Conservation (phyloP, 2,888 invertebrate genomes). For the Sussaba pulchella region DNA sequence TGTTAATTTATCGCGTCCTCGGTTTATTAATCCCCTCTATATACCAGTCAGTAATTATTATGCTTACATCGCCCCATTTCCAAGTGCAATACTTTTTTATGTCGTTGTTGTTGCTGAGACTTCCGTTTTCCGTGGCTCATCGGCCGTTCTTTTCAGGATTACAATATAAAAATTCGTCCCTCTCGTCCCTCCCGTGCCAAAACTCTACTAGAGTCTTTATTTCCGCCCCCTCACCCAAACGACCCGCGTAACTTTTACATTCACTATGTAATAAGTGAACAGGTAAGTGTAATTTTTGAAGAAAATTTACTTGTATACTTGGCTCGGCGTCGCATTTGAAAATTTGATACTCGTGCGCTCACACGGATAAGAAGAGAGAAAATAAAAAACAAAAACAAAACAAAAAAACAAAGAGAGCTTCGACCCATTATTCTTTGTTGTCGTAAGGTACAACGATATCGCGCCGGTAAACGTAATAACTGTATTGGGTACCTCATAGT, state of each 20-base stretch:
- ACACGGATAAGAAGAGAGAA: neutral
- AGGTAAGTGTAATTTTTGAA: too few species aligned
- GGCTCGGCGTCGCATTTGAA: too few species aligned
- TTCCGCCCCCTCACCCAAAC: too few species aligned
- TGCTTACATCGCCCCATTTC: constrained; percentile 10
- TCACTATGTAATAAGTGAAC: too few species aligned
- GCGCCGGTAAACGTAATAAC: constrained; percentile 6
- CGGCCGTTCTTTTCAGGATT: too few species aligned
- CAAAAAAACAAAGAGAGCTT: neutral
- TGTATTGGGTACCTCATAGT: constrained; percentile 36
- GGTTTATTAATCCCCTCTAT: constrained; percentile 36
- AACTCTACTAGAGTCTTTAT: too few species aligned
- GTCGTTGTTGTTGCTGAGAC: neutral
- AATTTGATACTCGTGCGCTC: too few species aligned
- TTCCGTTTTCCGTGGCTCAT: too few species aligned
- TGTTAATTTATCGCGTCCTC: constrained; percentile 30
- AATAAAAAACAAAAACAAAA: neutral
- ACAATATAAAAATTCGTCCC: too few species aligned
- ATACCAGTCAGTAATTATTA: constrained; percentile 13
- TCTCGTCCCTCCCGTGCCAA: too few species aligned
- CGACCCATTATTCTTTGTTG: neutral
- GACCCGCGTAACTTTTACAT: too few species aligned
- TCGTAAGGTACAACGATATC: neutral
- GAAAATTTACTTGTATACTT: too few species aligned
- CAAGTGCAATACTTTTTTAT: neutral